Conservation (phyloP, 30 jellyfish, hydroid and myxozoan genomes). For the Aurelia aurita region DNA sequence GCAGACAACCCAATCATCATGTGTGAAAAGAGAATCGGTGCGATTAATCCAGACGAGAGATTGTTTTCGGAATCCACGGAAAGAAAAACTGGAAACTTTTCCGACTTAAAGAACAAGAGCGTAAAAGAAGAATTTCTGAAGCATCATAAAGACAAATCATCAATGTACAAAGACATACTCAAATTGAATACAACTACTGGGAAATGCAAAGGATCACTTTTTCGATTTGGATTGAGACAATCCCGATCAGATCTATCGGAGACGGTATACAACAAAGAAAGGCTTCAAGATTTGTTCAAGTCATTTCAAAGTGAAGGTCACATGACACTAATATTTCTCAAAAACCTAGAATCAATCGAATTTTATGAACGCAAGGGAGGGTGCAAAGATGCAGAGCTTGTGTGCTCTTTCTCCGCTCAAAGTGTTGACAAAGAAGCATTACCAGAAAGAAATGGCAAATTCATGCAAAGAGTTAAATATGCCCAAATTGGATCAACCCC, state of each 20-base stretch:
- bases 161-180: slow-evolving; percentile 9
- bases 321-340: slow-evolving; percentile 65
- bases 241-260: slow-evolving; percentile 65
- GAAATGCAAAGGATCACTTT: slow-evolving; percentile 67
- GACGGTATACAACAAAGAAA: slow-evolving; percentile 29
- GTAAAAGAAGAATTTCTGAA: background rate
- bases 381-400: slow-evolving; percentile 22
- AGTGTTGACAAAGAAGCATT: background rate
- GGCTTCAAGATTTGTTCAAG: slow-evolving; percentile 37
- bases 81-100: slow-evolving; percentile 35
- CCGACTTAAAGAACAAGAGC: background rate
- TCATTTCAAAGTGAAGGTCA: slow-evolving; percentile 71
- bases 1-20: slow-evolving; percentile 71
- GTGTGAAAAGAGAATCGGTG: slow-evolving; percentile 49
- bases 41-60: slow-evolving; percentile 64
- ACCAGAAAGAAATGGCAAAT: background rate
- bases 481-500: background rate
- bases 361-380: slow-evolving; percentile 38
- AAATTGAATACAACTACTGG: slow-evolving; percentile 18
- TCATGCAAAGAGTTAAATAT: background rate
- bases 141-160: slow-evolving; percentile 1
- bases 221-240: slow-evolving; percentile 70
- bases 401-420: slow-evolving; percentile 24
- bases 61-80: slow-evolving; percentile 21
- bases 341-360: slow-evolving; percentile 48